phyloP scores from a whole-genome alignment of 2,797 vertebrate genomes.

The Pteropus rufus region DNA sequence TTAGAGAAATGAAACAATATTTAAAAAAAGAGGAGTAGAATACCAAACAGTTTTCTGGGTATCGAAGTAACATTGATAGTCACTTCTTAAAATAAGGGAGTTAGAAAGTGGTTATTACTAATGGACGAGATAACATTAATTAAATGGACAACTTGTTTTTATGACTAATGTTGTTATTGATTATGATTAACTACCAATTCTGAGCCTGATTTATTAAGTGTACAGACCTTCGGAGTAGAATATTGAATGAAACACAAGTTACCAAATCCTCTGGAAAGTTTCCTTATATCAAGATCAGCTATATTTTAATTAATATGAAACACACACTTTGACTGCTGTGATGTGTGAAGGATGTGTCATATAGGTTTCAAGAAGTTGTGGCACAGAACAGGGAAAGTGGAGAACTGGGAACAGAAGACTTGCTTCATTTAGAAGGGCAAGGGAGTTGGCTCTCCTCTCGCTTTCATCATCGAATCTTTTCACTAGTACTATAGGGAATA shows the following conservation, averaged over 20 bases:
- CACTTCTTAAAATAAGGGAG: background rate
- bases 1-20: background rate
- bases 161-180: background rate
- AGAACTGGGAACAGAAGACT: background rate
- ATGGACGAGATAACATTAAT: background rate
- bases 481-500: background rate
- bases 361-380: background rate
- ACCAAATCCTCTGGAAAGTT: background rate
- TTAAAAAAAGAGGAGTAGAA: background rate
- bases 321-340: background rate
- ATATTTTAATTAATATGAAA: background rate
- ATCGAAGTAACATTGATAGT: background rate
- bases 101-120: conserved; percentile 4
- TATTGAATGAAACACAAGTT: background rate
- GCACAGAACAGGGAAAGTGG: background rate
- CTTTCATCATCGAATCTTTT: background rate
- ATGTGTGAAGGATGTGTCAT: background rate
- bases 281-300: background rate
- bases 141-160: conserved; percentile 33
- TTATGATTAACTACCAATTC: conserved; percentile 17
- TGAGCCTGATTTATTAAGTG: background rate
- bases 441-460: background rate
- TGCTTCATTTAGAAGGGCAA: background rate
- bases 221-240: background rate
- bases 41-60: background rate